Evolutionary conservation across 2,797 vertebrate genomes (phyloP), one percentile per base, ranked within the genome.

Genomic region (Sebastes oblongus): DNA sequence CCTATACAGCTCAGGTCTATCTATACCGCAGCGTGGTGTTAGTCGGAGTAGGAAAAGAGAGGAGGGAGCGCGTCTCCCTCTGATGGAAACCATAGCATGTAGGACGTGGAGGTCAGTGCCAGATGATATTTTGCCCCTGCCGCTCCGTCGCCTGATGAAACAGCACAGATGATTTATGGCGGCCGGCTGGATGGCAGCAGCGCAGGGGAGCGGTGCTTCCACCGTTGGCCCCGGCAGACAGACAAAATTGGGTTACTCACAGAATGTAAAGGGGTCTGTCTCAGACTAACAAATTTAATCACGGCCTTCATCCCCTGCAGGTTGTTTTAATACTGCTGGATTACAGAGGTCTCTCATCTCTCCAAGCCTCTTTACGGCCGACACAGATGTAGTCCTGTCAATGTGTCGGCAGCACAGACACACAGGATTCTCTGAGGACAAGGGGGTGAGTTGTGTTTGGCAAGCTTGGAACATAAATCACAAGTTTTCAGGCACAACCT

Each of bases 251-350:
- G 88, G 89, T 94, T 94, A 93, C 24, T 85, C 70, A 68, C 80
- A 18, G 91, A 87, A 88, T 86, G 84, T 89, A 92, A 90, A 85
- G 92, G 92, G 90, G 72, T 86, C 87, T 84, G 91, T 93, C 88
- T 94, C 84, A 66, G 89, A 90, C 92, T 89, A 93, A 92, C 88
- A 94, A 93, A 95, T 64, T 58, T 80, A 95, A 95, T 93, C 89
- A 94, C 60, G 67, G 88, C 79, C 87, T 84, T 66, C 84, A 75
- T 88, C 90, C 92, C 90, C 89, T 81, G 77, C 88, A 92, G 91
- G 91, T 94, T 88, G 92, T 92, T 94, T 89, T 92, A 89, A 93
- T 95, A 86, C 90, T n/a, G 56, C 77, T n/a, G 77, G 80, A 93
- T 93, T 91, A 88, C 87, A 81, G 76, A 78, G 72, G 89, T 87